Evolutionary conservation across 2,113 vertebrate genomes (phyloP), one percentile per base, ranked within the genome.

Genomic region (Triplophysa tibetana): DNA sequence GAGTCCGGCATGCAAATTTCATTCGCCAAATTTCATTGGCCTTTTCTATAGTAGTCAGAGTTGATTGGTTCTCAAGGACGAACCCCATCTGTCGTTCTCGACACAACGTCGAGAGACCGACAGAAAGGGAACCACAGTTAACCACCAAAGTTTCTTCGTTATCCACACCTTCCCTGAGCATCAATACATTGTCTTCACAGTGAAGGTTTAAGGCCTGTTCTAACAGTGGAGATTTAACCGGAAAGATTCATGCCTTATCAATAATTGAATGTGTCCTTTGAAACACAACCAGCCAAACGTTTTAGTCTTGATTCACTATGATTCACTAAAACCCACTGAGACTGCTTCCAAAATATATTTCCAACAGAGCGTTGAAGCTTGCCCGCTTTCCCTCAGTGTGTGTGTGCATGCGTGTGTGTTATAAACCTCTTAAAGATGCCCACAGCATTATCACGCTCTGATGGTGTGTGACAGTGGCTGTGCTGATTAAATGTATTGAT

Each of bases 401-500:
- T 38, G 19, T 38, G 38, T 73, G 38, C 8, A 33, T 38, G 38
- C 56, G 38, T n/a, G 58, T 75, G 29, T 29, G 72, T 45, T 75
- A 29, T 73, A 21, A 43, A 8, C 24, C 73, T 64, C 73, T 50
- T 64, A 62, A 75, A 75, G 38, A 64, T 64, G 62, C 75, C 62
- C 24, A 65, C 17, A 65, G 75, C 75, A 66, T 65, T 65, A 65
- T 11, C 75, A 66, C 62, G 61, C 75, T 77, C 75, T 65, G 62
- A 54, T 65, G 75, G 75, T 77, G 63, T 63, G 70, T 38, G 26
- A 61, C 69, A 29, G 38, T 43, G 70, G 64, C 77, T 83, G 43
- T 58, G 74, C 41, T 72, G 41, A 77, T 61, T 83, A 70, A 48
- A 56, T 80, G 58, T 67, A 70, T 70, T 80, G 66, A 70, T 83